These are phyloP conservation scores for Echinarachnius parma DNA, from an alignment of 53 echinoderm and acorn worm genomes.

Conservation along the genomic window DNA sequence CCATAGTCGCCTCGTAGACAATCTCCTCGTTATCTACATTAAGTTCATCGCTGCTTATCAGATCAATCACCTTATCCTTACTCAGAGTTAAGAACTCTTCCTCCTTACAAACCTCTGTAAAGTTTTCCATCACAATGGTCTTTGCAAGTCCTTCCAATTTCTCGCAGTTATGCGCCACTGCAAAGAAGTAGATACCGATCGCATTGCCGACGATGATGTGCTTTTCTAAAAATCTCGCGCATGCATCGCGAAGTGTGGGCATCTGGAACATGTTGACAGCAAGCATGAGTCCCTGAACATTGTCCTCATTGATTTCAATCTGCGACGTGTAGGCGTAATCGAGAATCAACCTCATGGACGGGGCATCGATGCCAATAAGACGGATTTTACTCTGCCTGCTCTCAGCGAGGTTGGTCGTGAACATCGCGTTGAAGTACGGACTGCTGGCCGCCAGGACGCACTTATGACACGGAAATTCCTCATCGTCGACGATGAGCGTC, in stretches of 20 bases:
- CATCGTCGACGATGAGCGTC: slow-evolving; percentile 69
- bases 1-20: slow-evolving; percentile 87
- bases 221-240: slow-evolving; percentile 83
- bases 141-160: slow-evolving; percentile 81
- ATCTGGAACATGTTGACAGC: slow-evolving; percentile 99
- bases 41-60: slow-evolving; percentile 83
- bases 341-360: slow-evolving; percentile 76
- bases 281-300: slow-evolving; percentile 89
- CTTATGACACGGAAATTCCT: slow-evolving; percentile 90
- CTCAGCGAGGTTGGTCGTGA: slow-evolving; percentile 68
- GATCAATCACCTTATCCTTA: slow-evolving; percentile 84
- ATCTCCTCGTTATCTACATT: slow-evolving; percentile 91
- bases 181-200: slow-evolving; percentile 94
- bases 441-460: slow-evolving; percentile 69
- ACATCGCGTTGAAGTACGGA: slow-evolving; percentile 86
- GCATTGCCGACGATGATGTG: slow-evolving; percentile 82
- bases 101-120: slow-evolving; percentile 87
- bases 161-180: slow-evolving; percentile 75
- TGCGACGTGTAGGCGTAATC: slow-evolving; percentile 77
- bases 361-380: slow-evolving; percentile 85
- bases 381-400: slow-evolving; percentile 71
- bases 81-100: slow-evolving; percentile 82
- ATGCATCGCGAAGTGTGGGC: slow-evolving; percentile 83
- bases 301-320: slow-evolving; percentile 88
- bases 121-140: slow-evolving; percentile 80